Evolutionary conservation across 1,140 invertebrate genomes (phyloP).

Genomic region (Heliconius hermathena): DNA sequence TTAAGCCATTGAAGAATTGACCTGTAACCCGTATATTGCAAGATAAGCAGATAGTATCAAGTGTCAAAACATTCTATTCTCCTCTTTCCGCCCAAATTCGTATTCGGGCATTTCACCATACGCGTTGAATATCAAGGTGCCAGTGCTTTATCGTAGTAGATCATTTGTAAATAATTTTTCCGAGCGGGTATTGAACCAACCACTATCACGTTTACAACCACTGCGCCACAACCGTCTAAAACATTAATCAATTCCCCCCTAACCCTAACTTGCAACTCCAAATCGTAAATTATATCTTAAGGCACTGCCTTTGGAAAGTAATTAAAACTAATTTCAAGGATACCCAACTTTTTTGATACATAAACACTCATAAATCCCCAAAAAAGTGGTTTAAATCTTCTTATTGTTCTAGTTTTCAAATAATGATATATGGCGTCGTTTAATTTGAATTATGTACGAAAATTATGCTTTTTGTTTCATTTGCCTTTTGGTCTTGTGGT

Average conservation of each 20-base stretch:
- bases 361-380: not conserved
- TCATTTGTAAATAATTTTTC: too few relatives aligned
- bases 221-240: too few relatives aligned
- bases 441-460: slow-evolving; percentile 7
- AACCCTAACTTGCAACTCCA: not conserved
- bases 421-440: slow-evolving; percentile 4
- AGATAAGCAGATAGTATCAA: too few relatives aligned
- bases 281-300: slow-evolving; percentile 1
- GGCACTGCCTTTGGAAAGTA: slow-evolving; percentile 1
- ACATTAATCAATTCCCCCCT: not conserved
- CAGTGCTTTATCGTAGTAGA: too few relatives aligned
- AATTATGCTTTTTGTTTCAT: not conserved
- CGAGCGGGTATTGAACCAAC: too few relatives aligned
- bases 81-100: too few relatives aligned
- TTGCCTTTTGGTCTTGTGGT: not conserved
- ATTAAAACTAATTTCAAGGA: slow-evolving; percentile 9
- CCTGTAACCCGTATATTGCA: too few relatives aligned
- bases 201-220: too few relatives aligned
- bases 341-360: slow-evolving; percentile 2
- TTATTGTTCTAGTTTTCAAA: slow-evolving; percentile 4
- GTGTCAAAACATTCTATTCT: too few relatives aligned
- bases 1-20: too few relatives aligned
- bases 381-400: slow-evolving; percentile 6
- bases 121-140: too few relatives aligned
- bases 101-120: too few relatives aligned